These are phyloP conservation scores for Apodemia duryi DNA, from an alignment of 2,888 invertebrate genomes.

Conservation along the genomic window DNA sequence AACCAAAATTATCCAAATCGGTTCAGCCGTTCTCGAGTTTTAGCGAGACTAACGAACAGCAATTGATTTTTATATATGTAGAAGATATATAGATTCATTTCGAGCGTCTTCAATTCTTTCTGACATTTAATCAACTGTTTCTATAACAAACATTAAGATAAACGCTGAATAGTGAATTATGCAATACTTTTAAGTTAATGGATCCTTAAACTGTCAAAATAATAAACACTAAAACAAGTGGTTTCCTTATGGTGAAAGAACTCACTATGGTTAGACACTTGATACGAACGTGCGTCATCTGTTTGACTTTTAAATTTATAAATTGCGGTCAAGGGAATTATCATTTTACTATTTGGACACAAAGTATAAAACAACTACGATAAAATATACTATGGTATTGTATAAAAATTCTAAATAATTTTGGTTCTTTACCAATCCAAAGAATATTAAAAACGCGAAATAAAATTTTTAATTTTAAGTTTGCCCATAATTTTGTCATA, in stretches of 20 bases:
- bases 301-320: slow-evolving; percentile 46
- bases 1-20: too few relatives aligned
- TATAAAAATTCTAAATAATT: neutral
- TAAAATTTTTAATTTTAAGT: neutral
- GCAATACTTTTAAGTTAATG: neutral
- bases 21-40: too few relatives aligned
- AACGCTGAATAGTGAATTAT: neutral
- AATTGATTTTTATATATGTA: too few relatives aligned
- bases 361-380: slow-evolving; percentile 14
- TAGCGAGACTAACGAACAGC: too few relatives aligned
- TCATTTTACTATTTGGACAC: slow-evolving; percentile 31
- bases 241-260: slow-evolving; percentile 43
- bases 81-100: too few relatives aligned
- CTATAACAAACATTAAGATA: too few relatives aligned
- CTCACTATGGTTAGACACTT: slow-evolving; percentile 52
- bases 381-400: neutral
- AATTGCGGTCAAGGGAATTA: slow-evolving; percentile 59
- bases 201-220: slow-evolving; percentile 1
- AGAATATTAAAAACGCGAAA: too few relatives aligned
- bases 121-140: too few relatives aligned
- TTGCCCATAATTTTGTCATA: too few relatives aligned
- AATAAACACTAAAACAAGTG: slow-evolving; percentile 2
- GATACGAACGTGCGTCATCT: slow-evolving; percentile 54
- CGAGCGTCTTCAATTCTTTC: too few relatives aligned
- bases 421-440: too few relatives aligned